Evolutionary conservation across 2,113 vertebrate genomes (phyloP), one percentile per base, ranked within the genome.

Genomic region (Xiphophorus couchianus): DNA sequence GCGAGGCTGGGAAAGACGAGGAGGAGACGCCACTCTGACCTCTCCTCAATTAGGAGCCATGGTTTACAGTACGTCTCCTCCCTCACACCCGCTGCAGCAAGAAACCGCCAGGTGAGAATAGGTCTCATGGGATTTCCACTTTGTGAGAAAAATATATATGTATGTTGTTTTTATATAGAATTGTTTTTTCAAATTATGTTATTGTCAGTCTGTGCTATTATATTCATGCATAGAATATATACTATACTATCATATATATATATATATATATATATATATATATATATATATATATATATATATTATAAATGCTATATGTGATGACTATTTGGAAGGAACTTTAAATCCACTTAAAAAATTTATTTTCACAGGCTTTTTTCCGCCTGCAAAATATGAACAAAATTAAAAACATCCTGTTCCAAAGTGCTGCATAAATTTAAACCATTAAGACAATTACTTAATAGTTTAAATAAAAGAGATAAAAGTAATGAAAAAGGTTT

Each of bases 1-100:
- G 35, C 19, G 73, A 89, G 84, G 84, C 89, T 90, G 88, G 90
- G 91, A 90, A 90, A 82, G 90, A 86, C 5, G 54, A 77, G 39
- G 77, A 85, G 70, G 76, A 79, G 77, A 87, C 77, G 51, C 76
- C 58, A 62, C 69, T 37, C 39, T 74, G 84, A 84, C 84, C 83
- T 83, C 35, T 42, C 84, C 87, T 90, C 85, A 83, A 84, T 88
- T 85, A 91, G 74, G 66, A 58, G 54, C 68, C 1, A 17, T 33
- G 64, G 33, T 27, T 82, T 78, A 85, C 66, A 28, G 69, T 80
- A 33, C 0, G 5, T 83, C 62, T 69, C 69, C 65, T 62, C 71
- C 61, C 67, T 77, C 65, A 37, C 39, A 63, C 66, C 48, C 13
- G 17, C 27, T 61, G n/a, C 69, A 44, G 48, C 66, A 27, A 66